Percentiles rank a stretch among this genome's conserved stretches.
Evolutionary conservation across 2,888 invertebrate genomes (phyloP).

Genomic region (Ypsolopha sequella): DNA sequence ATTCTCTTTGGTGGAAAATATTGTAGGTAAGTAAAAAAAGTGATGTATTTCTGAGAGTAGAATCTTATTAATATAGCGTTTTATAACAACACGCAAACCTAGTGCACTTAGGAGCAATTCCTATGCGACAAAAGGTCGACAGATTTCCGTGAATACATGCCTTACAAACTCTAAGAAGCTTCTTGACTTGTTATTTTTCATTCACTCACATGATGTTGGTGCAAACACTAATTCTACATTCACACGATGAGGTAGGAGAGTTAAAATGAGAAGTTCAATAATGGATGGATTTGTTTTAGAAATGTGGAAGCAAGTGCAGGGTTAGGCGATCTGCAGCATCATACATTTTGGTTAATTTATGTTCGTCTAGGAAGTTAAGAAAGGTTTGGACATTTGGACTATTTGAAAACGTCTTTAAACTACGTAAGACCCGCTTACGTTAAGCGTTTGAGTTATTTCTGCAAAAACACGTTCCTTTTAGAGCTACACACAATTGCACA

Average conservation of each 20-base stretch:
- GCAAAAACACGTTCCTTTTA: neutral
- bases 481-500: neutral
- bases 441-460: neutral
- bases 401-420: neutral
- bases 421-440: neutral
- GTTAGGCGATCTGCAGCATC: neutral
- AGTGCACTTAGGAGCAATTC: too few relatives aligned
- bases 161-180: neutral
- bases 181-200: neutral
- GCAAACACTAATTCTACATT: constrained; percentile 41
- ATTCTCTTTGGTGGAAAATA: constrained; percentile 56
- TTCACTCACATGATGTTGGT: neutral
- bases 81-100: too few relatives aligned
- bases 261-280: constrained; percentile 37
- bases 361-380: neutral
- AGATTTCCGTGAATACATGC: too few relatives aligned
- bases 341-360: neutral
- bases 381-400: neutral
- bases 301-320: neutral
- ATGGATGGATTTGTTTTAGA: constrained; percentile 32
- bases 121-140: too few relatives aligned
- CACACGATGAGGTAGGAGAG: constrained; percentile 63
- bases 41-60: neutral
- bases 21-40: constrained; percentile 23
- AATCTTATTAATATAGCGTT: too few relatives aligned